Percentiles rank a stretch among this genome's conserved stretches.
phyloP scores from a whole-genome alignment of 1,140 invertebrate genomes.

The Sesamia nonagrioides region DNA sequence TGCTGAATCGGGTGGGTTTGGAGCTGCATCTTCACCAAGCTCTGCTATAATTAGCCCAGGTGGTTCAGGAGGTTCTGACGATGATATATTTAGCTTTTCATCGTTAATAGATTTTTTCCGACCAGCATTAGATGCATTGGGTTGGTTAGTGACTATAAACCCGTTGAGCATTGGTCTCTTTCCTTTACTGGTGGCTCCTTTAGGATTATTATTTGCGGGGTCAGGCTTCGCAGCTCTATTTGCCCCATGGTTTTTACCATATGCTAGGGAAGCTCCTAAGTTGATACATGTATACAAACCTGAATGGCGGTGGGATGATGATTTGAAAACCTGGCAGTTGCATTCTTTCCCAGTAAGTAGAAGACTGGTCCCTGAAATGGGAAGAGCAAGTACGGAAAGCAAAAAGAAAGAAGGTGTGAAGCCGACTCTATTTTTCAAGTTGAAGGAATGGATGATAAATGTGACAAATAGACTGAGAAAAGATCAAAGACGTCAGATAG shows the following conservation, averaged over 20 bases:
- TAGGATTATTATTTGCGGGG: constrained; percentile 76
- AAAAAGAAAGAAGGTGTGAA: constrained; percentile 21
- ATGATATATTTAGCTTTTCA: constrained; percentile 75
- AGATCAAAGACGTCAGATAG: constrained; percentile 41
- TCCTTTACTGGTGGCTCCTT: constrained; percentile 75
- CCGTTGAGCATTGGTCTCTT: constrained; percentile 77
- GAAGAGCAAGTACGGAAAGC: constrained; percentile 51
- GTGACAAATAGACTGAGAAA: constrained; percentile 59
- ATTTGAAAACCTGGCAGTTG: constrained; percentile 71
- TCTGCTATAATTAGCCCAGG: constrained; percentile 67
- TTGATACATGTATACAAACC: constrained; percentile 65
- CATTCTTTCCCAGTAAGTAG: constrained; percentile 66
- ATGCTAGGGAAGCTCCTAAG: constrained; percentile 74
- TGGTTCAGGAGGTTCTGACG: constrained; percentile 65
- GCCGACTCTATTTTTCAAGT: constrained; percentile 62
- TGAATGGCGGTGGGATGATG: constrained; percentile 74
- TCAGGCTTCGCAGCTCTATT: constrained; percentile 75
- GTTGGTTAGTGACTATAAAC: constrained; percentile 78
- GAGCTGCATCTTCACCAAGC: constrained; percentile 62
- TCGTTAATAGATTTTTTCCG: constrained; percentile 73
- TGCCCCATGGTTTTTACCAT: constrained; percentile 72
- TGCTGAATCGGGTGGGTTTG: constrained; percentile 62
- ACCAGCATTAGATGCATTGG: constrained; percentile 74
- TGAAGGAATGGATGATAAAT: constrained; percentile 69
- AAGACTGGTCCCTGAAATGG: constrained; percentile 47